Evolutionary conservation across 2,797 vertebrate genomes (phyloP).

Genomic region (Limnodromus scolopaceus): DNA sequence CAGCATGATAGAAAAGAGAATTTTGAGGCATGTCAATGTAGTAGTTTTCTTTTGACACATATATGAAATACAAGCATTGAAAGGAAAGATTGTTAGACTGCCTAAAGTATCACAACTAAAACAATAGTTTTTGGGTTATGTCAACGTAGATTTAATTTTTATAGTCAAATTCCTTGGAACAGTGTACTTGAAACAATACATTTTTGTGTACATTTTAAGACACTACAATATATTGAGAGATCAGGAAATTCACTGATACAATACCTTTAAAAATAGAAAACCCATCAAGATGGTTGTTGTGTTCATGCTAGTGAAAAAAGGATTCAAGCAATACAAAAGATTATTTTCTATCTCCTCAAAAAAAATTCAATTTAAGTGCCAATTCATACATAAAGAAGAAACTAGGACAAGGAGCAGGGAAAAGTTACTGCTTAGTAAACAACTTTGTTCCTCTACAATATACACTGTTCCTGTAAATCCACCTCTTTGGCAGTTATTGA

Average conservation of each 20-base stretch:
- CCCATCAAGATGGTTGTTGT: neutral
- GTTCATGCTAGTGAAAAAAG: neutral
- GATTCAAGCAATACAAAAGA: neutral
- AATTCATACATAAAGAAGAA: neutral
- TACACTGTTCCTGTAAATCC: neutral
- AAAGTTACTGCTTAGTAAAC: neutral
- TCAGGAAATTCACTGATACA: conserved; percentile 1
- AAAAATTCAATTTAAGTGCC: neutral
- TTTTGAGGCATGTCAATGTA: neutral
- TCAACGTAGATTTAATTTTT: conserved; percentile 61
- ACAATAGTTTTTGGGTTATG: neutral
- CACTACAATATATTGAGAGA: neutral
- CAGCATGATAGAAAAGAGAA: conserved; percentile 8
- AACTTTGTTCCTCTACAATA: neutral
- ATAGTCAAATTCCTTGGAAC: neutral
- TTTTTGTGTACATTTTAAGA: neutral
- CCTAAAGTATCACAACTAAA: conserved; percentile 8
- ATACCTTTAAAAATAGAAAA: neutral
- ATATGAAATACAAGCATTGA: conserved; percentile 33
- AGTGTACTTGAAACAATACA: neutral
- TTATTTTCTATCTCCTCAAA: neutral
- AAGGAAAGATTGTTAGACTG: conserved; percentile 32
- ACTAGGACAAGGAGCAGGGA: neutral
- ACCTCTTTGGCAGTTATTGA: neutral
- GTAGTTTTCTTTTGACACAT: neutral